Percentiles rank a stretch among this genome's conserved stretches.
Evolutionary conservation across 2,113 vertebrate genomes (phyloP).

Genomic region (Malaclemys terrapin): DNA sequence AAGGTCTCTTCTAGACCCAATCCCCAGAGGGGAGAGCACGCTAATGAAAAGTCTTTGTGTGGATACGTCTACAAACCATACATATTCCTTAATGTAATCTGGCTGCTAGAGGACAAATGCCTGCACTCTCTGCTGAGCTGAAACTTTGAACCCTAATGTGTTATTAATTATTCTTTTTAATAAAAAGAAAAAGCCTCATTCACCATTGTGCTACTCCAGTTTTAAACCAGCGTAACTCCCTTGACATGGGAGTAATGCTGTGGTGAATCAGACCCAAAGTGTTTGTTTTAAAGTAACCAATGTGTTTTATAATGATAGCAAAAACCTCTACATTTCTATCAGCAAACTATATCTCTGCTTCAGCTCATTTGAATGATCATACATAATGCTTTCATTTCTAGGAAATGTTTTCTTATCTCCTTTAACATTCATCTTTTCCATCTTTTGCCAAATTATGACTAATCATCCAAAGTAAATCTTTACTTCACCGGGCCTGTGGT

Average conservation of each 20-base stretch:
- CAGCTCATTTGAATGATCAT: slow-evolving; percentile 18
- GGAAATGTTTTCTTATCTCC: slow-evolving; percentile 23
- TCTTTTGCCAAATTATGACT: background rate
- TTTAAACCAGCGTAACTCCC: background rate
- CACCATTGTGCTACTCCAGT: background rate
- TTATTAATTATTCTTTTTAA: background rate
- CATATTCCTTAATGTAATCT: background rate
- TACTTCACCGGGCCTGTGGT: background rate
- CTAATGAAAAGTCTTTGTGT: background rate
- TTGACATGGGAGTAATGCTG: background rate
- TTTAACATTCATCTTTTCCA: background rate
- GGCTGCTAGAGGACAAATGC: background rate
- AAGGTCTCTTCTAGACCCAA: background rate
- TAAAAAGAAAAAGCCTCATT: background rate
- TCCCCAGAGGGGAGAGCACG: background rate
- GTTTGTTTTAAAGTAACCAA: slow-evolving; percentile 20
- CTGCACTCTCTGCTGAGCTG: background rate
- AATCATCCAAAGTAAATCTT: slow-evolving; percentile 4
- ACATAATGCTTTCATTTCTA: background rate
- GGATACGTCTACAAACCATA: accelerated
- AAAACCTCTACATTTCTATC: background rate
- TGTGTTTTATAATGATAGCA: slow-evolving; percentile 7
- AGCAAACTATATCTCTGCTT: background rate
- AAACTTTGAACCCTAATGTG: background rate
- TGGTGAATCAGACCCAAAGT: background rate